Conservation (phyloP, 2,797 vertebrate species). For the Eulemur albifrons region DNA sequence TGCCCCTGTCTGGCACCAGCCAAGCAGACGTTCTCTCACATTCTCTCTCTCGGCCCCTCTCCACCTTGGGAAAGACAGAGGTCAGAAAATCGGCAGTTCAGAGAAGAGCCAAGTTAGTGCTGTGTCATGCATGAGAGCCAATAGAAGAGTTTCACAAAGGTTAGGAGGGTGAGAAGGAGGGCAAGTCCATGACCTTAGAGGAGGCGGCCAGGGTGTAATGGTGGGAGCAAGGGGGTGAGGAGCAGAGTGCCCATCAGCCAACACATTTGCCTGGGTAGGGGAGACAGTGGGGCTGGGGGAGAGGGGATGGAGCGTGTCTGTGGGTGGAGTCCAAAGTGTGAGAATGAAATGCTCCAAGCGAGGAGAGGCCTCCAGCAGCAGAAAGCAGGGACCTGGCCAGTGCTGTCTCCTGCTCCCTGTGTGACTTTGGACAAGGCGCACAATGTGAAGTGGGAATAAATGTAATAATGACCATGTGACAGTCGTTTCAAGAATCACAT, state of each 20-base stretch:
- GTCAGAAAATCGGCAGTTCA: neutral
- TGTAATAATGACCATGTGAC: neutral
- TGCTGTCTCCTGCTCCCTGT: neutral
- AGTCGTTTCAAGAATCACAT: neutral
- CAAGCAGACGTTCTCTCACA: neutral
- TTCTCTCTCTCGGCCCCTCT: neutral
- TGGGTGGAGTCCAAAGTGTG: too few relatives aligned
- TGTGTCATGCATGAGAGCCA: neutral
- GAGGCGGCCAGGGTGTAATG: neutral
- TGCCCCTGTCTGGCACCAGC: neutral
- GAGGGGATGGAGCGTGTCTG: neutral
- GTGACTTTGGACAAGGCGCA: neutral
- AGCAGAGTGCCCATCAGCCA: neutral
- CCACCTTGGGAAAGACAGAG: neutral
- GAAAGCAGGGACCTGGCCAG: neutral
- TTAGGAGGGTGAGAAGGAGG: neutral
- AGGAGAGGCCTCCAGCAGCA: neutral
- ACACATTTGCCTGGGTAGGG: neutral
- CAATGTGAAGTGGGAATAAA: neutral
- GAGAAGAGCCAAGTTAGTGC: neutral
- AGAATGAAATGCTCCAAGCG: neutral
- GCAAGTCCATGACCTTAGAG: neutral
- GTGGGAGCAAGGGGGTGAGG: neutral
- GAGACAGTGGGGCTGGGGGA: neutral
- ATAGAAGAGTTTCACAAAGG: neutral